Conservation (phyloP, 2,888 invertebrate genomes). For the Julus scandinavius region DNA sequence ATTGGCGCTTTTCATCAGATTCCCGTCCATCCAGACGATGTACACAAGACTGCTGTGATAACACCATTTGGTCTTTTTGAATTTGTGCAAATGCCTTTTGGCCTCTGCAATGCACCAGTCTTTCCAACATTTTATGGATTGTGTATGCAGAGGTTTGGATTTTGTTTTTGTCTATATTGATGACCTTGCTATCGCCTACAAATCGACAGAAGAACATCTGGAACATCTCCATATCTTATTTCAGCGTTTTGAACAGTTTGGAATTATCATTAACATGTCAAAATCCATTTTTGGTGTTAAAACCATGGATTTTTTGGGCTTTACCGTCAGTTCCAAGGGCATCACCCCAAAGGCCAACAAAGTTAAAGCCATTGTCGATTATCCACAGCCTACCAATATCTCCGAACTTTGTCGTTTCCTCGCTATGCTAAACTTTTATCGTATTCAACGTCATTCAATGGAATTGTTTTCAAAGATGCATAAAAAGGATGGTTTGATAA, state of each 20-base stretch:
- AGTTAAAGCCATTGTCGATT: conserved; percentile 57
- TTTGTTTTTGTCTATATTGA: conserved; percentile 63
- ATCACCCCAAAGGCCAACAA: too few species aligned
- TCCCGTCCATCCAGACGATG: conserved; percentile 63
- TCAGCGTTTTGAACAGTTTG: neutral
- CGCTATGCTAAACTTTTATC: conserved; percentile 59
- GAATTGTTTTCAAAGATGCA: too few species aligned
- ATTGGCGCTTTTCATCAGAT: conserved; percentile 65
- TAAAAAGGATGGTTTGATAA: too few species aligned
- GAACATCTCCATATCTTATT: neutral
- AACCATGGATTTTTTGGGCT: conserved; percentile 59
- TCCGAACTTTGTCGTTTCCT: conserved; percentile 57
- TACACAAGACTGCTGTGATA: conserved; percentile 65
- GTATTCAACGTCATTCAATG: too few species aligned
- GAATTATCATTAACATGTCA: conserved; percentile 1
- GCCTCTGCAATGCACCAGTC: conserved; percentile 66
- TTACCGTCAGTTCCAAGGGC: too few species aligned
- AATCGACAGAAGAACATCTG: neutral
- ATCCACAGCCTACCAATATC: conserved; percentile 50
- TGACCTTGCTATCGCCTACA: conserved; percentile 60
- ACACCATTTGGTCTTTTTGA: too few species aligned
- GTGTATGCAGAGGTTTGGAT: conserved; percentile 61
- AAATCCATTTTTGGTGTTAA: conserved; percentile 55
- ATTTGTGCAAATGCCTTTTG: too few species aligned
- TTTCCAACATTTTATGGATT: conserved; percentile 65